Percentiles rank a stretch among this genome's conserved stretches.
Evolutionary conservation across 23 tunicate genomes (phyloP).

Genomic region (Ciona savignyi): DNA sequence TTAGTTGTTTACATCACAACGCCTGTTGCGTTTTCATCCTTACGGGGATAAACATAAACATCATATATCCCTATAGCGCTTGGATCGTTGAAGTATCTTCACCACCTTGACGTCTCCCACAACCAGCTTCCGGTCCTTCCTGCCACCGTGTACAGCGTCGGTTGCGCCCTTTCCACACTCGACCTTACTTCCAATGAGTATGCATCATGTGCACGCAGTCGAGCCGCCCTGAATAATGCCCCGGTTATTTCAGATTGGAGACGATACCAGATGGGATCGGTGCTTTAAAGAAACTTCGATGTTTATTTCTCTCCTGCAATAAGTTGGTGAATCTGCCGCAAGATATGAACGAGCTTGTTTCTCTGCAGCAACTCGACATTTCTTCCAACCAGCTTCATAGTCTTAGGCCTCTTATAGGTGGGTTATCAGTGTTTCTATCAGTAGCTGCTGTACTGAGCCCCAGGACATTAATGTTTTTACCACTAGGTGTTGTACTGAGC

Average conservation of each 20-base stretch:
- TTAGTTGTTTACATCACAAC: too few relatives aligned
- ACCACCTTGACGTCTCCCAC: slow-evolving; percentile 40
- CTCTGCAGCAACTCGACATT: slow-evolving; percentile 40
- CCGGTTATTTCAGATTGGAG: slow-evolving; percentile 1
- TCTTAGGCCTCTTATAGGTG: slow-evolving; percentile 31
- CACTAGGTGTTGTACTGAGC: too few relatives aligned
- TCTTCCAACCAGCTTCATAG: slow-evolving; percentile 39
- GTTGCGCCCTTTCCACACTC: slow-evolving; percentile 30
- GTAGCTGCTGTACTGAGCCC: too few relatives aligned
- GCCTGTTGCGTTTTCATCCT: too few relatives aligned
- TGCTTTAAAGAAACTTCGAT: slow-evolving; percentile 27
- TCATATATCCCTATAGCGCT: slow-evolving; percentile 22
- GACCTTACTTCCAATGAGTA: slow-evolving; percentile 59
- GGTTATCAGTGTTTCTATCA: too few relatives aligned
- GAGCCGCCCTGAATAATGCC: too few relatives aligned
- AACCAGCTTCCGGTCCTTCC: slow-evolving; percentile 61
- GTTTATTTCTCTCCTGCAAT: slow-evolving; percentile 29
- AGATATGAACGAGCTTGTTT: slow-evolving; percentile 46
- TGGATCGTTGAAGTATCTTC: slow-evolving; percentile 60
- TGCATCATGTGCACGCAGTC: slow-evolving; percentile 4
- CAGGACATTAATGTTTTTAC: too few relatives aligned
- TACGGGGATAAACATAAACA: too few relatives aligned
- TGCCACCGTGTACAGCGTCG: slow-evolving; percentile 26
- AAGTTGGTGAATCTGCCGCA: slow-evolving; percentile 35
- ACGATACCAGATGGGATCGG: slow-evolving; percentile 54